Evolutionary conservation across 1,140 invertebrate genomes (phyloP).

Genomic region (Wiebesia pumilae): DNA sequence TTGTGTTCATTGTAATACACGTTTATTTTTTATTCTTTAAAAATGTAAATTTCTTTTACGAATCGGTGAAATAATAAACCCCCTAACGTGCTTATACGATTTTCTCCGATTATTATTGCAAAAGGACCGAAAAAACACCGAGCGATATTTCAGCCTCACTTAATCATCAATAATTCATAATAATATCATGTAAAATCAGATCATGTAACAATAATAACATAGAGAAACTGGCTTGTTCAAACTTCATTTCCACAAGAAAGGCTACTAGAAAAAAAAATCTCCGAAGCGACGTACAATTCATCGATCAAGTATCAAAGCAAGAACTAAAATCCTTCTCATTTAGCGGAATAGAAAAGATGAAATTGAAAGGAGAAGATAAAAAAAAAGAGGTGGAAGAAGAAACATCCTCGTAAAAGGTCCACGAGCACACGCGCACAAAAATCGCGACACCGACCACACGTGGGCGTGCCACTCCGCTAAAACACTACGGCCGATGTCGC

Average conservation of each 20-base stretch:
- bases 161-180: constrained; percentile 37
- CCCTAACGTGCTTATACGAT: not conserved
- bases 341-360: not conserved
- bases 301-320: too few relatives aligned
- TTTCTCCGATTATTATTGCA: not conserved
- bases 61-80: not conserved
- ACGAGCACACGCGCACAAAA: not conserved
- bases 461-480: constrained; percentile 28
- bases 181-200: constrained; percentile 31
- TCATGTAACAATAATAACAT: constrained; percentile 34
- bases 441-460: not conserved
- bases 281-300: not conserved
- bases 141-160: not conserved
- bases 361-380: not conserved
- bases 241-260: constrained; percentile 5
- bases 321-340: too few relatives aligned
- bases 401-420: not conserved
- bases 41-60: not conserved
- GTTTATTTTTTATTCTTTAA: too few relatives aligned
- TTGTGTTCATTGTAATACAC: too few relatives aligned
- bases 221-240: constrained; percentile 13
- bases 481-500: not conserved
- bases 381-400: not conserved
- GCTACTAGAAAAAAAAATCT: not conserved
- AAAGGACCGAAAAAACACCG: too few relatives aligned